These are phyloP conservation scores for Scaptomyza polygonia DNA, from an alignment of 2,888 invertebrate species.

Conservation along the genomic window DNA sequence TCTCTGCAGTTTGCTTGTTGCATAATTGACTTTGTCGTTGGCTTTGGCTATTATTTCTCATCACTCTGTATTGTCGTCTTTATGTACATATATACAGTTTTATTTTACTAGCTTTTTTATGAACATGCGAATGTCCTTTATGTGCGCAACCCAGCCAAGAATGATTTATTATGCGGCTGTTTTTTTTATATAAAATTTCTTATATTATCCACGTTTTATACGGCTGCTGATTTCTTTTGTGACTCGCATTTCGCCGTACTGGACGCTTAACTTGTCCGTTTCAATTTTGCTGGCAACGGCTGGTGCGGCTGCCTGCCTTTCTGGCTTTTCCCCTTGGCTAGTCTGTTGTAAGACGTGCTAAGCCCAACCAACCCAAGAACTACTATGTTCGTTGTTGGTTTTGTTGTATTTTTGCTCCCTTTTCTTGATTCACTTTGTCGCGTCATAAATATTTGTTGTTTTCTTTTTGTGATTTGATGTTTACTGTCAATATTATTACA, in stretches of 20 bases:
- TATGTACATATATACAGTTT: not conserved
- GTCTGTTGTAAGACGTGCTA: constrained; percentile 42
- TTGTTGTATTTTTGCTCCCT: constrained; percentile 1
- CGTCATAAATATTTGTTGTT: constrained; percentile 65
- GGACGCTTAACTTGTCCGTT: constrained; percentile 75
- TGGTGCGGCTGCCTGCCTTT: constrained; percentile 17
- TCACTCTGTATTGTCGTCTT: constrained; percentile 5
- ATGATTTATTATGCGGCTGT: constrained; percentile 78
- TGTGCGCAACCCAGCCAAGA: constrained; percentile 49
- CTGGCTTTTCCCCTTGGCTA: constrained; percentile 9
- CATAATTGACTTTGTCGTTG: constrained; percentile 79
- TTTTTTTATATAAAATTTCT: constrained; percentile 34
- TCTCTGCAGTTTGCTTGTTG: constrained; percentile 56
- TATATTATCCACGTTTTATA: constrained; percentile 70
- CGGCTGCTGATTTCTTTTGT: no score
- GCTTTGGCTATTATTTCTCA: constrained; percentile 60
- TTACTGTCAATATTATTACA: constrained; percentile 67
- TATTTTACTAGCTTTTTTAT: constrained; percentile 69
- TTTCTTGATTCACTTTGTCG: constrained; percentile 47
- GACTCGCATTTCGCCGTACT: no score
- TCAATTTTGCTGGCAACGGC: constrained; percentile 58
- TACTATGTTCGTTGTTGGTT: constrained; percentile 26
- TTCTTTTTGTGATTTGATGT: constrained; percentile 59
- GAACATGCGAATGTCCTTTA: constrained; percentile 67
- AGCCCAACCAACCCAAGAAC: constrained; percentile 28